These are phyloP conservation scores for Deroptyus accipitrinus DNA, from an alignment of 2,113 vertebrate species.

Conservation along the genomic window DNA sequence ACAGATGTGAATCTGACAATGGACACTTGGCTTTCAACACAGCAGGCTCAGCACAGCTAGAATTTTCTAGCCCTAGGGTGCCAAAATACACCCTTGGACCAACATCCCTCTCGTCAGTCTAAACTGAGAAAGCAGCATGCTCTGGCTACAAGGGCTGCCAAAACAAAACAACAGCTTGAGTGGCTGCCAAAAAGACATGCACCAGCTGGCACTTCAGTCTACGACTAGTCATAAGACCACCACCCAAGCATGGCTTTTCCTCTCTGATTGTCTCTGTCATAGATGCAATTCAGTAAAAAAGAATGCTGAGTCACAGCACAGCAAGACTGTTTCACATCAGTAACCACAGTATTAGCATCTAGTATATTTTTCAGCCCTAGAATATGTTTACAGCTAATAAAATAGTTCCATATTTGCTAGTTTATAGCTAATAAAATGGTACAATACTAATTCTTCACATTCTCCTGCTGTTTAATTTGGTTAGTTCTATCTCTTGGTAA, in stretches of 20 bases:
- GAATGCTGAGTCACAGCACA: neutral
- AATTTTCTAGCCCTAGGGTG: constrained; percentile 28
- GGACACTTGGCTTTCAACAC: neutral
- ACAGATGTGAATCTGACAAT: neutral
- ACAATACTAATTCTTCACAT: neutral
- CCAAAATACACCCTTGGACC: constrained; percentile 38
- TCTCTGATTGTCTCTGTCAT: neutral
- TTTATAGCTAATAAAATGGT: constrained; percentile 33
- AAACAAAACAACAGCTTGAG: constrained; percentile 79
- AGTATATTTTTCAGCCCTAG: neutral
- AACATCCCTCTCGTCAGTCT: constrained; percentile 3
- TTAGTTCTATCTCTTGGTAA: neutral
- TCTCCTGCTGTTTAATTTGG: neutral
- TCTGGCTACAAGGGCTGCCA: constrained; percentile 45
- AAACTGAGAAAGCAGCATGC: constrained; percentile 39
- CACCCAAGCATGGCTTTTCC: neutral
- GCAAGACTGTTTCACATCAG: neutral
- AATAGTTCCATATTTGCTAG: neutral
- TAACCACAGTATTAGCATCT: neutral
- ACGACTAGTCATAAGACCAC: neutral
- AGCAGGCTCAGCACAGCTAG: neutral
- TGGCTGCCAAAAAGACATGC: constrained; percentile 73
- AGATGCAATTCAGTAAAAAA: neutral
- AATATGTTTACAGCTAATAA: constrained; percentile 37
- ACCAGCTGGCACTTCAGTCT: constrained; percentile 72